phyloP scores from a whole-genome alignment of 2,797 vertebrate species.

The Sciurus vulgaris region DNA sequence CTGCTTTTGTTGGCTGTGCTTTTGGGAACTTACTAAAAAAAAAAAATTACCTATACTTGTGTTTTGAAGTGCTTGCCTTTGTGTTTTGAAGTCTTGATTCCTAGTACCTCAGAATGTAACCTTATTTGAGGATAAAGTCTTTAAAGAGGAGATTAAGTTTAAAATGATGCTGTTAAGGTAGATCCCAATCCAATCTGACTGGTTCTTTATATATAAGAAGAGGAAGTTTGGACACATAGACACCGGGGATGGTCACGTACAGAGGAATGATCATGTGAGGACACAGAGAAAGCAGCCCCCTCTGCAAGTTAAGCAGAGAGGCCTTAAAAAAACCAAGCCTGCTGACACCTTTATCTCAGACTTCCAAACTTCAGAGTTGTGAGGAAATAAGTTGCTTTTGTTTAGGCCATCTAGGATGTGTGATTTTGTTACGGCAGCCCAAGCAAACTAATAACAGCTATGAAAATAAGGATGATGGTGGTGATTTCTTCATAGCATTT shows the following conservation, averaged over 20 bases:
- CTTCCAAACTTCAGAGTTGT: background rate
- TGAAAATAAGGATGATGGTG: too few species aligned
- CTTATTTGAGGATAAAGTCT: background rate
- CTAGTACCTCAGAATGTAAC: background rate
- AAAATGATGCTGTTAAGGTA: background rate
- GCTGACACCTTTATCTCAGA: accelerated
- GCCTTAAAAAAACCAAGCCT: background rate
- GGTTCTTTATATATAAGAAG: background rate
- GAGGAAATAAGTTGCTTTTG: background rate
- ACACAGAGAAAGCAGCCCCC: background rate
- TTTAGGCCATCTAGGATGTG: background rate
- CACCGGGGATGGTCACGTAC: accelerated
- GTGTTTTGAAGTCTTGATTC: background rate
- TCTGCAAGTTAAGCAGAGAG: background rate
- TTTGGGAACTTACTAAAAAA: background rate
- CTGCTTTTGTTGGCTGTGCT: background rate
- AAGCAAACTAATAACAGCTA: background rate
- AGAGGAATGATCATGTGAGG: background rate
- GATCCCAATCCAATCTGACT: background rate
- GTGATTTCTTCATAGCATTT: background rate
- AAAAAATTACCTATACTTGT: background rate
- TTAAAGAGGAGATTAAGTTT: background rate
- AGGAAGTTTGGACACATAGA: too few species aligned
- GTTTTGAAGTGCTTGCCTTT: background rate
- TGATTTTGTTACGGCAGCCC: too few species aligned